Evolutionary conservation across 1,140 invertebrate species (phyloP).

Genomic region (Microvelia longipes): DNA sequence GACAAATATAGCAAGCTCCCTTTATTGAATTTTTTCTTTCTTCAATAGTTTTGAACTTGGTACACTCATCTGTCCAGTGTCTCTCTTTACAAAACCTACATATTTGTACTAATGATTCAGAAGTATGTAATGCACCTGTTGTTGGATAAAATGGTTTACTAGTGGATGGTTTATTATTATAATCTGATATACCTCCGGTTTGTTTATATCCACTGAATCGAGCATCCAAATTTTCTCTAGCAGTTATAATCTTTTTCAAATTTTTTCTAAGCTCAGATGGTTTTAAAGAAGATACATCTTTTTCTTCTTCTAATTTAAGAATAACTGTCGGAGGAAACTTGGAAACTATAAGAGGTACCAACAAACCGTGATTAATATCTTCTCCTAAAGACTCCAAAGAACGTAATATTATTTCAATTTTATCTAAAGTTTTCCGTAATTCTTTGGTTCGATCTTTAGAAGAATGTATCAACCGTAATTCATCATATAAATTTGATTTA

Average conservation of each 20-base stretch:
- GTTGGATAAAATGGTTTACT: neutral
- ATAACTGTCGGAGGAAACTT: neutral
- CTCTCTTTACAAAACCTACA: neutral
- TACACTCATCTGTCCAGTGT: neutral
- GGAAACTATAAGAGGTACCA: neutral
- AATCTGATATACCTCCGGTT: neutral
- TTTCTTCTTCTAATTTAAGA: neutral
- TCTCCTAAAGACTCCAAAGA: neutral
- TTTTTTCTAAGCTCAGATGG: neutral
- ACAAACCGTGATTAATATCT: neutral
- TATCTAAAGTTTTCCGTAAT: neutral
- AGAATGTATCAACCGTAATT: neutral
- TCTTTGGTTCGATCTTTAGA: neutral
- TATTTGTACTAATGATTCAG: neutral
- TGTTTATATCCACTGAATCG: neutral
- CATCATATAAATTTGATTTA: neutral
- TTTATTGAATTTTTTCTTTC: neutral
- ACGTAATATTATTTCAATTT: neutral
- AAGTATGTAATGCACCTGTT: too few species aligned
- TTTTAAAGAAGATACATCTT: neutral
- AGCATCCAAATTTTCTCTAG: neutral
- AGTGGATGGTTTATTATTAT: neutral
- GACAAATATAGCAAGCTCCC: neutral
- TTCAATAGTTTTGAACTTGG: neutral
- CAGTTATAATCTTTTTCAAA: neutral